Conservation (phyloP, 2,113 vertebrate genomes). For the Amblyornis subalaris region DNA sequence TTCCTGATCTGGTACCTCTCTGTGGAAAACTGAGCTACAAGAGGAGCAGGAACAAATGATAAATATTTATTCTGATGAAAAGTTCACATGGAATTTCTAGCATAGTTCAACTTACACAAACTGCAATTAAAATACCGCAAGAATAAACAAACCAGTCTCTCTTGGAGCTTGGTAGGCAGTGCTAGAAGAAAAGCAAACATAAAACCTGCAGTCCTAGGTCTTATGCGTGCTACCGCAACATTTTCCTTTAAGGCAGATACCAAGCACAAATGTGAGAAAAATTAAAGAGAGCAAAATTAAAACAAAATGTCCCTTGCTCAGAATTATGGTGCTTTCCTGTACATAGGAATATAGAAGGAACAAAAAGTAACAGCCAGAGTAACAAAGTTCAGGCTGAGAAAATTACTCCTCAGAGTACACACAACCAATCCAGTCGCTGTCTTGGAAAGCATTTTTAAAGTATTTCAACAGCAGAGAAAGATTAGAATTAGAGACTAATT, state of each 20-base stretch:
- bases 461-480: not conserved
- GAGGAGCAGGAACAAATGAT: not conserved
- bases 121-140: constrained; percentile 58
- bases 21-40: constrained; percentile 1
- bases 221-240: not conserved
- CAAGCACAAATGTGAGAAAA: not conserved
- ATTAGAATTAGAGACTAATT: not conserved
- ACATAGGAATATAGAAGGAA: not conserved
- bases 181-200: constrained; percentile 39
- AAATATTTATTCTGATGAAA: constrained; percentile 52
- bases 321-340: not conserved
- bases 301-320: not conserved
- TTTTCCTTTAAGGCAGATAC: not conserved
- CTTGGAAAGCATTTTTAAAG: not conserved
- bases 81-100: constrained; percentile 41
- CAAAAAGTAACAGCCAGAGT: not conserved
- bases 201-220: not conserved
- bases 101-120: constrained; percentile 45
- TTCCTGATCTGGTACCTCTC: not conserved
- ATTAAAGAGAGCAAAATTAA: not conserved
- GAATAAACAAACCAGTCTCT: constrained; percentile 41
- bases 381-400: not conserved
- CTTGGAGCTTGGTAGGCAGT: constrained; percentile 2
- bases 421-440: not conserved
- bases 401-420: not conserved